Base-by-base conservation (phyloP, 2,888 invertebrate genomes). In the Euclidia mi region DNA sequence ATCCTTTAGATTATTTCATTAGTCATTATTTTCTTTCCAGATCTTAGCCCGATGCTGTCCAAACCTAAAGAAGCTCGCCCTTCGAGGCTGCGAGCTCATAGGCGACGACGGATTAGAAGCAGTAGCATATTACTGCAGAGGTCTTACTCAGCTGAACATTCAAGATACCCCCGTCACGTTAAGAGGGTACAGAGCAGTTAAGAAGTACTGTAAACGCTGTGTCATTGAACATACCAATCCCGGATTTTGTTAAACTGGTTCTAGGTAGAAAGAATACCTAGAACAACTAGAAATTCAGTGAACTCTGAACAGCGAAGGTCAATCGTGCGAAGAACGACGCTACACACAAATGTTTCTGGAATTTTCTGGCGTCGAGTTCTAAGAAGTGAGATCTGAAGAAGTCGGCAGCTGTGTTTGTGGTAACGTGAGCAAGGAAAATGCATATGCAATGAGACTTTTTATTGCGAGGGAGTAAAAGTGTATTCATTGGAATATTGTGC, bases 211-310 rank as follows among this genome's bases (percentile, higher is more conserved):
- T 90, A 98, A 98, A 80, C 93, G 98, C 77, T 99, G 98, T 89
- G 97, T 98, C 66, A 98, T 99, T 68, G 98, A 99, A 86, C 98
- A 99, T 84, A 98, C 98, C 1, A 98, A 99, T 91, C 98, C 98
- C 62, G 98, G 98, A 20, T 98, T 99, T 88, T 98, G 97, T 91
- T 97, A 95, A 32, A 25, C 20, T 25, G 11, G 4, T 29, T 29
- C 10, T 10, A 9, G 9, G 10, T 10, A 29, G 1, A 29, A 29
- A 20, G 0, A 4, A 25, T 25, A 25, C 20, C 7, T n/a, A n/a
- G n/a, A n/a, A n/a, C n/a, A n/a, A n/a, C n/a, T n/a, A n/a, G n/a
- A n/a, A n/a, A n/a, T n/a, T n/a, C n/a, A n/a, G n/a, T n/a, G n/a
- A n/a, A n/a, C n/a, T n/a, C n/a, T n/a, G n/a, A n/a, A n/a, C n/a